These are phyloP conservation scores for Centrocercus urophasianus DNA, from an alignment of 2,113 vertebrate species.

Conservation along the genomic window DNA sequence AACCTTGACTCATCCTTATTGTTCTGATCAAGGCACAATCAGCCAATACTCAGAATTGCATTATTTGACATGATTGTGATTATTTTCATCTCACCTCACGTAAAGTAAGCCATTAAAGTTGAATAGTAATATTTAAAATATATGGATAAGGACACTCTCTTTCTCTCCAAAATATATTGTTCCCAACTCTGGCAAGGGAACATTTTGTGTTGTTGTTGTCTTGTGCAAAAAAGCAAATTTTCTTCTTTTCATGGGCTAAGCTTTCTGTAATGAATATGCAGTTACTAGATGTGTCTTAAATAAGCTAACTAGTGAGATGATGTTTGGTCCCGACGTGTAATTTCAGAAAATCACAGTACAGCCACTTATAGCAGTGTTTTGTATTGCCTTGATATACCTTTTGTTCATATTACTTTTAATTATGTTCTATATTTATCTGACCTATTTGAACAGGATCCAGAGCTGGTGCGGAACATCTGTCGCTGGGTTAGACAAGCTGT, in stretches of 20 bases:
- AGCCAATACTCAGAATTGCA: background rate
- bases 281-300: constrained; percentile 12
- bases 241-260: background rate
- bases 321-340: constrained; percentile 16
- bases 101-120: background rate
- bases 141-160: background rate
- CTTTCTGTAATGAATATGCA: constrained; percentile 46
- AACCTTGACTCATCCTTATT: background rate
- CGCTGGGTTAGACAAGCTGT: constrained; percentile 92
- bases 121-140: background rate
- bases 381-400: constrained; percentile 64
- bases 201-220: background rate
- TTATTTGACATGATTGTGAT: background rate
- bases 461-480: constrained; percentile 93
- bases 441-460: constrained; percentile 89
- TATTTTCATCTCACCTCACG: background rate
- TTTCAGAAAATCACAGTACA: constrained; percentile 45
- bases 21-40: background rate
- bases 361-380: constrained; percentile 63
- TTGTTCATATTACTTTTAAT: constrained; percentile 79
- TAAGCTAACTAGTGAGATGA: constrained; percentile 54
- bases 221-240: background rate
- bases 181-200: background rate
- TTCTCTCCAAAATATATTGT: constrained; percentile 7
- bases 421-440: constrained; percentile 79